phyloP scores from a whole-genome alignment of 35 echinoderm and acorn worm species.

The Lytechinus variegatus region DNA sequence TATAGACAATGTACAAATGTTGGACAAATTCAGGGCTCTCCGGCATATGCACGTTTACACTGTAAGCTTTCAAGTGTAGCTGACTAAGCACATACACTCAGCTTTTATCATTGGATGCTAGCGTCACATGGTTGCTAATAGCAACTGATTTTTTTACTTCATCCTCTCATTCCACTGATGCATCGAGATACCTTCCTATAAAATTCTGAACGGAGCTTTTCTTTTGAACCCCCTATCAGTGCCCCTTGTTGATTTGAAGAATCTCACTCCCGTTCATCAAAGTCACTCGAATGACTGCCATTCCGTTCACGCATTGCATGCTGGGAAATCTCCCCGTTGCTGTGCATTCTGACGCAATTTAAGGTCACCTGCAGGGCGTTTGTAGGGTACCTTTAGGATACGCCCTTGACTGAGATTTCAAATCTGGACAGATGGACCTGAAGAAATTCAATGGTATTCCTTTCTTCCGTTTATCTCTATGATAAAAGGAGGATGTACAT shows the following conservation, averaged over 20 bases:
- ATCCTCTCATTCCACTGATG: neutral
- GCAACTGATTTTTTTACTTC: slow-evolving; percentile 3
- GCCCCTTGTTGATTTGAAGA: neutral
- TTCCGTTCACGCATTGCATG: neutral
- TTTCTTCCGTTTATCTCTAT: neutral
- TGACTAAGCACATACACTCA: neutral
- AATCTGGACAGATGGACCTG: neutral
- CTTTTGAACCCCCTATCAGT: neutral
- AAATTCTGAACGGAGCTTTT: neutral
- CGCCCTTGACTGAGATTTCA: neutral
- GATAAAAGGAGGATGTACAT: neutral
- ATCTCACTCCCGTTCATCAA: neutral
- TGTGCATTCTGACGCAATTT: neutral
- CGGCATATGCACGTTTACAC: neutral
- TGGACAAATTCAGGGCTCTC: neutral
- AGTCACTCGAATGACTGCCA: neutral
- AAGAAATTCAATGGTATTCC: neutral
- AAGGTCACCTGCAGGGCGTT: neutral
- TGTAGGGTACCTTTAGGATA: neutral
- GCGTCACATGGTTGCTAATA: neutral
- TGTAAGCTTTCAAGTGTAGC: neutral
- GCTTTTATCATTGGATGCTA: neutral
- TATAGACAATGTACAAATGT: neutral
- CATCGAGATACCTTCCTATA: neutral
- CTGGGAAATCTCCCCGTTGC: neutral